Evolutionary conservation across 2,113 vertebrate species (phyloP).

Genomic region (Tragulus kanchil): DNA sequence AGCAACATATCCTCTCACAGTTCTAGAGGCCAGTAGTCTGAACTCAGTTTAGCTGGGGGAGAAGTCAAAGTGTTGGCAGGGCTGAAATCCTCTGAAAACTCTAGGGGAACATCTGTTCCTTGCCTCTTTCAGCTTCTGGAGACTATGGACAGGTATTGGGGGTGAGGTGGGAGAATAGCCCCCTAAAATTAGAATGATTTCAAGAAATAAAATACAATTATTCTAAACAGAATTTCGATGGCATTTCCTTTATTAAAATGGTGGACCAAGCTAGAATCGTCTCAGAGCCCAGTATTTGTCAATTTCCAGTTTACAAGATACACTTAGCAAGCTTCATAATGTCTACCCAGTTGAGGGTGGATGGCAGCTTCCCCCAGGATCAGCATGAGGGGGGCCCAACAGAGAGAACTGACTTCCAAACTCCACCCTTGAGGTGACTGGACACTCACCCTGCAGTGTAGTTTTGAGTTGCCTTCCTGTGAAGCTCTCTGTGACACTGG

Average conservation of each 20-base stretch:
- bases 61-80: background rate
- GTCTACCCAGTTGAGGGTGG: background rate
- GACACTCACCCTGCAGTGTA: accelerated
- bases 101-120: background rate
- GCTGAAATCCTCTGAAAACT: background rate
- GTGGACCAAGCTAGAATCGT: background rate
- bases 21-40: background rate
- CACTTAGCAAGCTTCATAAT: background rate
- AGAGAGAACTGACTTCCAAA: background rate
- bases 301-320: background rate
- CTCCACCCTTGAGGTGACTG: accelerated
- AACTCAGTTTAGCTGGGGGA: background rate
- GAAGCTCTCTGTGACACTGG: background rate
- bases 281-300: background rate
- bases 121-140: background rate
- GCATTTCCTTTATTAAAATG: background rate
- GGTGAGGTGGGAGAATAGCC: background rate
- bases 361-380: background rate
- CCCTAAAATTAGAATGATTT: background rate
- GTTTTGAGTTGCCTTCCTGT: accelerated
- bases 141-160: background rate
- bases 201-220: background rate
- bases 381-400: background rate
- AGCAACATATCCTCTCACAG: background rate
- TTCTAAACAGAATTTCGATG: background rate